Base-by-base conservation (phyloP, 2,113 vertebrate species). In the Sakesphorus luctuosus region DNA sequence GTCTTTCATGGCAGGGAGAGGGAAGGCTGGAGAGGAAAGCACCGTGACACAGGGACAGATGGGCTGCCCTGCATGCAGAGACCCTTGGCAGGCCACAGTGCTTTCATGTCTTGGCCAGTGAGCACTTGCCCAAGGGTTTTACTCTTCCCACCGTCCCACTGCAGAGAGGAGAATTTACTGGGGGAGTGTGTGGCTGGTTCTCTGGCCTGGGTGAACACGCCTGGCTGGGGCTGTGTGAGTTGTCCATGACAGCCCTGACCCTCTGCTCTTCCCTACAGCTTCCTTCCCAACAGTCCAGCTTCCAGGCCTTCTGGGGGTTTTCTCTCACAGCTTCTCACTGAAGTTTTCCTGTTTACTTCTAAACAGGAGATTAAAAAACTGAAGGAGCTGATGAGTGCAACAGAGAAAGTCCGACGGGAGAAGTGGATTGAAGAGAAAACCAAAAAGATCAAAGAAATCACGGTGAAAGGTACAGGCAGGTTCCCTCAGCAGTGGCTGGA, bases 361-460 rank as follows among this genome's bases (percentile, higher is more conserved):
- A 31, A 59, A 28, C 85, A 99, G 99, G 99, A 99, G 96, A 99
- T 99, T 43, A 99, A 99, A 97, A 99, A 99, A 84, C 97, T 99
- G 55, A 99, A 99, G 90, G 99, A 99, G 36, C 92, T 99, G 13
- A 99, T 99, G 99, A 98, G 98, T 0, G 98, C 99, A 24, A 98
- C 98, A 0, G 99, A 99, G 97, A 99, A 99, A 80, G 96, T 99
- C 71, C 98, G 98, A 11, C 90, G 99, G 31, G 99, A 99, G 98
- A 99, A 99, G 89, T 99, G 99, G 99, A 99, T 99, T 5, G 98
- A 98, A 12, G 99, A 99, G 97, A 99, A 99, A 90, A 99, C 99
- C 56, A 99, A 98, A 86, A 99, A 98, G 97, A 99, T 99, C 93
- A 99, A 99, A 94, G 99, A 99, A 95, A 98, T 99, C 96, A 99